phyloP scores from a whole-genome alignment of 2,888 invertebrate species.

The Chrysolina americana region DNA sequence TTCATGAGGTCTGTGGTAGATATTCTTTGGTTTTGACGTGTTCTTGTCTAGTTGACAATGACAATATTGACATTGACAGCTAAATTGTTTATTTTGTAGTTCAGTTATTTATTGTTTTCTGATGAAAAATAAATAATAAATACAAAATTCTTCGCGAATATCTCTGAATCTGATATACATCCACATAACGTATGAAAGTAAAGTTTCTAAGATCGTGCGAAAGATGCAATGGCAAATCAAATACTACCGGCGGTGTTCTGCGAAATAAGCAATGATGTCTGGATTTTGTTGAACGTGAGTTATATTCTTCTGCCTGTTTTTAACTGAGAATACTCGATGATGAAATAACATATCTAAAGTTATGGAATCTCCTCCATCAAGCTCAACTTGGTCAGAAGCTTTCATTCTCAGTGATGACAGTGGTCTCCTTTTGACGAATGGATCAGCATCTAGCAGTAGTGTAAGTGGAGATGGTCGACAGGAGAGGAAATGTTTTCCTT shows the following conservation, averaged over 20 bases:
- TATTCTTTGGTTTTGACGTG: no score
- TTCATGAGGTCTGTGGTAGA: no score
- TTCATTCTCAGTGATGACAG: constrained; percentile 84
- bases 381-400: constrained; percentile 82
- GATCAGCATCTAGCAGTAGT: constrained; percentile 83
- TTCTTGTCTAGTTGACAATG: no score
- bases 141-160: no score
- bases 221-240: background rate
- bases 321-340: background rate
- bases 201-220: no score
- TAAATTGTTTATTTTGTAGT: no score
- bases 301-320: background rate
- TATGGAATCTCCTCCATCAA: constrained; percentile 86
- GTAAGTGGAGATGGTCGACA: constrained; percentile 80
- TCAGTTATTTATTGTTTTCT: no score
- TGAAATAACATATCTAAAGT: constrained; percentile 44
- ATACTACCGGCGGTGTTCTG: background rate
- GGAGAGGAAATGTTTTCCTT: constrained; percentile 77
- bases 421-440: constrained; percentile 81
- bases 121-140: no score
- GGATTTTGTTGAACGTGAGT: background rate
- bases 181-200: no score
- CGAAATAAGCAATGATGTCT: background rate
- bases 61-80: no score
- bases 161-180: no score